Conservation (phyloP, 1,140 invertebrate species). For the Protaetia brevitarsis region DNA sequence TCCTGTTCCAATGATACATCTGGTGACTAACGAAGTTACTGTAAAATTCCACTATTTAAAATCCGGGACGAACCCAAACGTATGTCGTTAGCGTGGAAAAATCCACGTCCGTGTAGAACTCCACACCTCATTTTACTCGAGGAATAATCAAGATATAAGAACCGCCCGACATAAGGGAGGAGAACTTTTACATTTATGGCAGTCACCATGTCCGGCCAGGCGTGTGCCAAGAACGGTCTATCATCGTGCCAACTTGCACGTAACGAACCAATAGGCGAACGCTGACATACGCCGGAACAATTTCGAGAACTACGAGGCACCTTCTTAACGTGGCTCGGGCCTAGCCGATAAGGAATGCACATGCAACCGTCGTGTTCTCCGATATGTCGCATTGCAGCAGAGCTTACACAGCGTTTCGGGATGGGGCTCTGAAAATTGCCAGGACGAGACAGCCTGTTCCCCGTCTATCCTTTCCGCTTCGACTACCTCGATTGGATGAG, state of each 20-base stretch:
- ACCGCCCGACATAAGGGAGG: too few species aligned
- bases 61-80: too few species aligned
- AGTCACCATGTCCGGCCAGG: not conserved
- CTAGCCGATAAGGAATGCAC: not conserved
- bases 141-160: too few species aligned
- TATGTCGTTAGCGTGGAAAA: too few species aligned
- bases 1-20: too few species aligned
- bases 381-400: conserved; percentile 15
- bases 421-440: conserved; percentile 9
- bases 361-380: conserved; percentile 5
- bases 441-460: not conserved
- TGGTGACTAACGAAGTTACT: too few species aligned
- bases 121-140: too few species aligned
- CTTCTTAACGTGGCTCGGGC: not conserved
- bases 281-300: not conserved
- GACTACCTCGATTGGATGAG: not conserved
- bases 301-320: too few species aligned
- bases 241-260: conserved; percentile 7
- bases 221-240: conserved; percentile 4
- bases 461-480: not conserved
- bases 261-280: conserved; percentile 3
- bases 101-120: too few species aligned
- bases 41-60: too few species aligned
- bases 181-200: conserved; percentile 15
- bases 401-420: conserved; percentile 11